These are phyloP conservation scores for Fragum whitleyi DNA, from an alignment of 2,888 invertebrate genomes.

Conservation along the genomic window DNA sequence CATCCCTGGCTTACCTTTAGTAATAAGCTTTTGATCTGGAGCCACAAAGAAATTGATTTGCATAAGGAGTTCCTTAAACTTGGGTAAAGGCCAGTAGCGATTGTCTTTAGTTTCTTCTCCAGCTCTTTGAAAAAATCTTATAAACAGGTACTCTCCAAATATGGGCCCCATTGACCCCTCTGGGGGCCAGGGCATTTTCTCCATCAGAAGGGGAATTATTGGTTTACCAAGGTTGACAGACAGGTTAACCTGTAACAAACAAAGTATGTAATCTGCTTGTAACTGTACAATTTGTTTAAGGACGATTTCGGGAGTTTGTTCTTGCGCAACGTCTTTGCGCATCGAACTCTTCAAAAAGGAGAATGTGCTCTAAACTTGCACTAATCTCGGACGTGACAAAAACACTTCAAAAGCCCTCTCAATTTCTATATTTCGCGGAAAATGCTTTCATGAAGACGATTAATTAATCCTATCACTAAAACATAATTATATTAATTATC, in stretches of 20 bases:
- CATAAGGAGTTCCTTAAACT: constrained; percentile 83
- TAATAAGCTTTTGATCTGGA: constrained; percentile 74
- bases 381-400: too few relatives aligned
- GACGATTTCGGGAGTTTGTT: too few relatives aligned
- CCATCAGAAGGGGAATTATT: constrained; percentile 83
- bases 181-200: constrained; percentile 83
- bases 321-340: too few relatives aligned
- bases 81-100: constrained; percentile 80
- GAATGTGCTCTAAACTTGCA: too few relatives aligned
- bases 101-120: constrained; percentile 75
- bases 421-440: too few relatives aligned
- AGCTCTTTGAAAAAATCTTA: constrained; percentile 78
- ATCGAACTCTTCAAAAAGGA: too few relatives aligned
- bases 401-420: too few relatives aligned
- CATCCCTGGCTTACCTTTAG: constrained; percentile 73
- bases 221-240: constrained; percentile 81
- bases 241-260: constrained; percentile 78
- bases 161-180: constrained; percentile 84
- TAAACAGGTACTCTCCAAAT: constrained; percentile 83
- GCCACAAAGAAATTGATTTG: constrained; percentile 78
- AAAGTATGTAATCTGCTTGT: too few relatives aligned
- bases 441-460: too few relatives aligned
- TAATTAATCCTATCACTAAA: too few relatives aligned
- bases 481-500: too few relatives aligned
- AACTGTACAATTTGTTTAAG: too few relatives aligned